Evolutionary conservation across 1,140 invertebrate species (phyloP).

Genomic region (Drosophila parabipectinata): DNA sequence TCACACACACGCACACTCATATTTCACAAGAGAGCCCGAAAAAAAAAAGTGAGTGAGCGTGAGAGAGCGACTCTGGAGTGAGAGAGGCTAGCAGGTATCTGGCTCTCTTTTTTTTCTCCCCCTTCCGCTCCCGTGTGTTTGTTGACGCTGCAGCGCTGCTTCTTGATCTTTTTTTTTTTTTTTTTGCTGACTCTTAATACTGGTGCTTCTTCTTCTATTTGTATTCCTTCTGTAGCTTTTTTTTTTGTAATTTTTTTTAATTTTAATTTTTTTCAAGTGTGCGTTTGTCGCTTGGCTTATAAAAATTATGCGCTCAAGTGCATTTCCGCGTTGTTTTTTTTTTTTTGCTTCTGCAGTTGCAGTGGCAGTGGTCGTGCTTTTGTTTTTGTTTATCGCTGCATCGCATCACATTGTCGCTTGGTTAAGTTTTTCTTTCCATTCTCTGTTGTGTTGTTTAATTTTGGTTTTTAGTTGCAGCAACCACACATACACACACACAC

Average conservation of each 20-base stretch:
- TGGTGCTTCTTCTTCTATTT: slow-evolving; percentile 16
- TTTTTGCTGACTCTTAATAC: slow-evolving; percentile 53
- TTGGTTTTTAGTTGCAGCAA: slow-evolving; percentile 45
- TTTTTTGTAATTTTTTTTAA: slow-evolving; percentile 17
- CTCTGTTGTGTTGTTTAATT: slow-evolving; percentile 21
- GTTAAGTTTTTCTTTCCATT: slow-evolving; percentile 36
- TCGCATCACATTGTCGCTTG: slow-evolving; percentile 65
- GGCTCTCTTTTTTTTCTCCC: too few species aligned
- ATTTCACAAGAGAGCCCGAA: neutral
- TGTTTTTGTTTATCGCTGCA: slow-evolving; percentile 55
- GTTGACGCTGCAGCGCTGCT: slow-evolving; percentile 60
- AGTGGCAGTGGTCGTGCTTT: slow-evolving; percentile 48
- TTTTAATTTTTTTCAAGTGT: slow-evolving; percentile 21
- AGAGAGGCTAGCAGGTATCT: slow-evolving; percentile 17
- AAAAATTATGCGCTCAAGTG: slow-evolving; percentile 80
- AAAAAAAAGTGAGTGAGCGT: slow-evolving; percentile 23
- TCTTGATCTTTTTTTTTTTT: slow-evolving; percentile 45
- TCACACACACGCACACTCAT: slow-evolving; percentile 10
- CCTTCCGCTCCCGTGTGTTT: slow-evolving; percentile 21
- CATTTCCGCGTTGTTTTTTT: slow-evolving; percentile 78
- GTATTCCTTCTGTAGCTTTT: slow-evolving; percentile 24
- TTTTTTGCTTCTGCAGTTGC: slow-evolving; percentile 27
- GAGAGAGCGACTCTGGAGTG: slow-evolving; percentile 30
- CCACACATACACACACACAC: slow-evolving; percentile 12
- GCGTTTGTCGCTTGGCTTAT: slow-evolving; percentile 71